These are phyloP conservation scores for Nesogale talazaci DNA, from an alignment of 2,113 vertebrate species.

Conservation along the genomic window DNA sequence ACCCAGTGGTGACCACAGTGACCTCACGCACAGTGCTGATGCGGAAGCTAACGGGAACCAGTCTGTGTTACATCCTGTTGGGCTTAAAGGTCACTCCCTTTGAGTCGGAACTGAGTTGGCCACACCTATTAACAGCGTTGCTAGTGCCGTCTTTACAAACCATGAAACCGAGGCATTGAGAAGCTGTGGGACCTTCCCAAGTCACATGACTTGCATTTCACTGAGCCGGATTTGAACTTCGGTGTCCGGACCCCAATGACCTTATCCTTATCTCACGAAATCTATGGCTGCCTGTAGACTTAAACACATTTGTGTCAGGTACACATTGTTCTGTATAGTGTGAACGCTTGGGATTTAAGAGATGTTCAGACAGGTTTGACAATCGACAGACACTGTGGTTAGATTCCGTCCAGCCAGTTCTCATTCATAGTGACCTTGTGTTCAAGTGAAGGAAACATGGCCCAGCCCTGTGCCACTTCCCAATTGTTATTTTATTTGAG, in stretches of 20 bases:
- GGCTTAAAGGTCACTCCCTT: too few species aligned
- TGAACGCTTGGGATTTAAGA: slow-evolving; percentile 41
- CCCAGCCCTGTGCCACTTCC: too few species aligned
- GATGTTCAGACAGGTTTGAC: not conserved
- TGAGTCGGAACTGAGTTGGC: too few species aligned
- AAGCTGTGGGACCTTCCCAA: not conserved
- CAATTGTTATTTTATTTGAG: too few species aligned
- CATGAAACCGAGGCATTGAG: not conserved
- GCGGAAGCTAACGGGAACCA: too few species aligned
- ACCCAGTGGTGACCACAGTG: too few species aligned
- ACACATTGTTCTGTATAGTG: not conserved
- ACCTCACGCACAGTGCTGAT: too few species aligned
- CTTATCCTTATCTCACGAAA: not conserved
- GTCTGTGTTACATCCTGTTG: too few species aligned
- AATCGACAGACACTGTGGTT: not conserved
- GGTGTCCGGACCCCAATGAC: not conserved
- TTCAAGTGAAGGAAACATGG: too few species aligned
- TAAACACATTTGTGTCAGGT: slow-evolving; percentile 1
- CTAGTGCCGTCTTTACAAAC: not conserved
- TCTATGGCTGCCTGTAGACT: not conserved
- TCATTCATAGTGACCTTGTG: too few species aligned
- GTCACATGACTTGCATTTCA: not conserved
- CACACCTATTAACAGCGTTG: not conserved
- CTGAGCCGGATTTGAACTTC: not conserved
- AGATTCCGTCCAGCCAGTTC: too few species aligned